Evolutionary conservation across 2,113 vertebrate species (phyloP), one percentile per base, ranked within the genome.

Genomic region (Calonectris borealis): DNA sequence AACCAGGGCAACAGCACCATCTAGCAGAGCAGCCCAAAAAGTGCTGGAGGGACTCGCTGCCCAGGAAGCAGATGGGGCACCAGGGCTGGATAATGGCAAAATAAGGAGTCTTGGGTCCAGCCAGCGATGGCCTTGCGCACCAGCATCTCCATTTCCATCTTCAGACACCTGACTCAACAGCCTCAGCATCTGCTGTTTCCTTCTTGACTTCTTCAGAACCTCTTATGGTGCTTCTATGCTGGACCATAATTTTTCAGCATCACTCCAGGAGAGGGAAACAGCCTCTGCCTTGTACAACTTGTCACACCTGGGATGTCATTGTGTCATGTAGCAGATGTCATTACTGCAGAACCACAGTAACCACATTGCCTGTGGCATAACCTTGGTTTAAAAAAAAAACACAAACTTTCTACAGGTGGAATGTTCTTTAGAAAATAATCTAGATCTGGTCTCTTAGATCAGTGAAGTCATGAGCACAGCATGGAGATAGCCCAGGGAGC

Each of bases 1-100:
- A 98, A 94, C 51, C 94, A 95, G 72, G 76, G 69, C 94, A 97
- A 97, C 80, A 97, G 96, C 80, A 94, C 97, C 98, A 98, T 95
- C 98, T 98, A 98, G 97, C 91, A 97, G 91, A 52, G 31, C 60
- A 82, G 42, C 38, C n/a, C 27, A 31, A 49, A 52, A 96, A 97
- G 46, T 94, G 92, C 86, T 58, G 68, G 44, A 48, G 54, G 55
- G 61, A 49, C 54, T 70, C 31, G 0, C 66, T 38, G 36, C 20
- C 34, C 55, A 2, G 0, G 12, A 24, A 18, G 5, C 54, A 38
- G 13, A 57, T 5, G 5, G 13, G 26, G 15, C 3, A 22, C 5
- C 42, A 25, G 48, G 29, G 13, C 65, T 18, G 49, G 20, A 5
- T 7, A 16, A 58, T 18, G 13, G 19, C 60, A 54, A 51, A 7